phyloP scores from a whole-genome alignment of 2,888 invertebrate genomes.

The Danaus chrysippus region DNA sequence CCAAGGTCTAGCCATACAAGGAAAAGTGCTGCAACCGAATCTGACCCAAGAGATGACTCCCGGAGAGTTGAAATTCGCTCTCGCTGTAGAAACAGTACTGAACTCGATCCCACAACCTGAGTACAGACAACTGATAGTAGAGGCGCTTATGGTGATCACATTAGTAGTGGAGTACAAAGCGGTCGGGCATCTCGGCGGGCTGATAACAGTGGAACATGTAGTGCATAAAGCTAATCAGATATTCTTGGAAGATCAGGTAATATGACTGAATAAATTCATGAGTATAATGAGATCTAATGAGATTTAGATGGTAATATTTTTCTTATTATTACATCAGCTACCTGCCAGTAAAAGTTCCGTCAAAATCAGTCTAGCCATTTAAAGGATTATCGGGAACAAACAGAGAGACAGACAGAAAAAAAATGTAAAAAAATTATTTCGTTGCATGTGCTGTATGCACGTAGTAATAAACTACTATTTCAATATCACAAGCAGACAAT shows the following conservation, averaged over 20 bases:
- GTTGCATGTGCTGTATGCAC: too few species aligned
- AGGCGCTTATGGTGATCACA: constrained; percentile 97
- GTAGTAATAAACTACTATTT: too few species aligned
- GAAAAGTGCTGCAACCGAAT: constrained; percentile 92
- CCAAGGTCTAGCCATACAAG: constrained; percentile 95
- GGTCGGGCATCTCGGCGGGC: constrained; percentile 85
- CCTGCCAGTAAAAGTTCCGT: too few species aligned
- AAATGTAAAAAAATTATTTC: too few species aligned
- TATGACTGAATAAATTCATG: too few species aligned
- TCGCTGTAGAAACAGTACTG: constrained; percentile 97
- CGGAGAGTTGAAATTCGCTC: constrained; percentile 98
- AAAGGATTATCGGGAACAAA: too few species aligned
- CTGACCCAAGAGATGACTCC: constrained; percentile 99
- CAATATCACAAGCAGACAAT: too few species aligned
- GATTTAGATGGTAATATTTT: too few species aligned
- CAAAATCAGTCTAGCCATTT: too few species aligned
- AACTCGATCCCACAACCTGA: constrained; percentile 99
- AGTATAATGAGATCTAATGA: constrained; percentile 1
- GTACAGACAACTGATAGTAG: constrained; percentile 97
- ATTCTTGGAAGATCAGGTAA: constrained; percentile 97
- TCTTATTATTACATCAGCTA: too few species aligned
- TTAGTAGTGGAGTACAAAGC: constrained; percentile 93
- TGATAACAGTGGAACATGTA: constrained; percentile 93
- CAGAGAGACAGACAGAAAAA: too few species aligned
- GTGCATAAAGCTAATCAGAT: constrained; percentile 96